Conservation (phyloP, 1,140 invertebrate species). For the Eciton burchellii region DNA sequence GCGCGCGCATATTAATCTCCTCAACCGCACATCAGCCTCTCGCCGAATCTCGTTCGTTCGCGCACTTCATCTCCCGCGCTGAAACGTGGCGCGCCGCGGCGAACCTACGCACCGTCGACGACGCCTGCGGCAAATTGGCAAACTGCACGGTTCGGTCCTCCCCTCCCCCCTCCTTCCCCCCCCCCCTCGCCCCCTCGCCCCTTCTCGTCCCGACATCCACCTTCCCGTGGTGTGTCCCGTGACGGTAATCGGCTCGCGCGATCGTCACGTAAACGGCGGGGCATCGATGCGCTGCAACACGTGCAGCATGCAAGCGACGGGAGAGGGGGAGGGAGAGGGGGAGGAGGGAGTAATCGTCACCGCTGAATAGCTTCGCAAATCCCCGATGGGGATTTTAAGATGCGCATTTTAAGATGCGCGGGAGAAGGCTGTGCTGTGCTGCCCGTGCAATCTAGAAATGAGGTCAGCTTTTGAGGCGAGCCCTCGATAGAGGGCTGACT, state of each 20-base stretch:
- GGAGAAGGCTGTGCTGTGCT: too few relatives aligned
- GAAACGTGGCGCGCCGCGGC: conserved; percentile 70
- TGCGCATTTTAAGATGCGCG: neutral
- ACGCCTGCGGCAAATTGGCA: conserved; percentile 82
- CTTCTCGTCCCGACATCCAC: conserved; percentile 41
- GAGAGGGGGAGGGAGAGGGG: too few relatives aligned
- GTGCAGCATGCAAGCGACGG: conserved; percentile 13
- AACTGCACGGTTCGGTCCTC: conserved; percentile 68
- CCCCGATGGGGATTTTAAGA: neutral
- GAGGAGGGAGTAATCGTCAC: too few relatives aligned
- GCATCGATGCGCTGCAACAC: conserved; percentile 48
- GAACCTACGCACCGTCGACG: conserved; percentile 73
- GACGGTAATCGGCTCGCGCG: conserved; percentile 50
- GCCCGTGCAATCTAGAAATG: too few relatives aligned
- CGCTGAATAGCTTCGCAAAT: too few relatives aligned
- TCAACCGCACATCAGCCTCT: conserved; percentile 83
- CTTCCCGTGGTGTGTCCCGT: conserved; percentile 56
- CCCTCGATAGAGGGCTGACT: too few relatives aligned
- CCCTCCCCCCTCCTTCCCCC: too few relatives aligned
- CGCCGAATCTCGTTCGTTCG: conserved; percentile 80
- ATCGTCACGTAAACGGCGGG: conserved; percentile 65
- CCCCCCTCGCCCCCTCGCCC: too few relatives aligned
- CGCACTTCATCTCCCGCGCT: conserved; percentile 79
- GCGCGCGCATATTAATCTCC: conserved; percentile 84
- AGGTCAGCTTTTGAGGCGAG: too few relatives aligned